A percentile compares a stretch with the other conserved stretches of the same genome.
phyloP scores from a whole-genome alignment of 2,113 vertebrate species.

The Vicugna pacos region DNA sequence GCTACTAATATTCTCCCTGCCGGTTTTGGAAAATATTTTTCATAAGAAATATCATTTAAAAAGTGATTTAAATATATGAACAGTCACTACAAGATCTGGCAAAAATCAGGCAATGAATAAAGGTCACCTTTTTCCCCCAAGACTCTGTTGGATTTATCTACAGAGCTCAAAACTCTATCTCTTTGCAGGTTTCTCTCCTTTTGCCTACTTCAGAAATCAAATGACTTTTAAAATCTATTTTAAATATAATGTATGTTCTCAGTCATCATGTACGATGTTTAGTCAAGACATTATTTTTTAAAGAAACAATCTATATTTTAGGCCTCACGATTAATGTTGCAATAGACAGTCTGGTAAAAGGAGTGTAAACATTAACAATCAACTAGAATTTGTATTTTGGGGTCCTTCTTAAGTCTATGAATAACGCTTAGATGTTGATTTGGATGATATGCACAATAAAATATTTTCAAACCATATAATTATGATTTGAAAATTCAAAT shows the following conservation, averaged over 20 bases:
- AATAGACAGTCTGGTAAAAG: not conserved
- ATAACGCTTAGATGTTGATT: not conserved
- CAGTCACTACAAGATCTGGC: not conserved
- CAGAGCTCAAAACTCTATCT: not conserved
- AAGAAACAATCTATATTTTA: not conserved
- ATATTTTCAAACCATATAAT: not conserved
- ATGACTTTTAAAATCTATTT: not conserved
- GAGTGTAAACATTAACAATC: not conserved
- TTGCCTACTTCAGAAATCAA: not conserved
- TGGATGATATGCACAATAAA: not conserved
- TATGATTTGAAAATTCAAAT: not conserved
- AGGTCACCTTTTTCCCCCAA: not conserved
- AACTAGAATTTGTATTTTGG: not conserved
- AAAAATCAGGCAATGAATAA: not conserved
- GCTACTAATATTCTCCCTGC: slow-evolving; percentile 25
- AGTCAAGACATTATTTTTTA: not conserved
- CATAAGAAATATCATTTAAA: not conserved
- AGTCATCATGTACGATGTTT: not conserved
- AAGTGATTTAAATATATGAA: slow-evolving; percentile 38
- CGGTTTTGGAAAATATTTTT: slow-evolving; percentile 38
- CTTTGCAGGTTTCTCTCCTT: not conserved
- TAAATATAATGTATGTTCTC: not conserved
- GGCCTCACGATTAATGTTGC: not conserved
- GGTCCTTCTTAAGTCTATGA: not conserved
- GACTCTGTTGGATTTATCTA: not conserved